Evolutionary conservation across 2,888 invertebrate species (phyloP), one percentile per base, ranked within the genome.

Genomic region (Blera fallax): DNA sequence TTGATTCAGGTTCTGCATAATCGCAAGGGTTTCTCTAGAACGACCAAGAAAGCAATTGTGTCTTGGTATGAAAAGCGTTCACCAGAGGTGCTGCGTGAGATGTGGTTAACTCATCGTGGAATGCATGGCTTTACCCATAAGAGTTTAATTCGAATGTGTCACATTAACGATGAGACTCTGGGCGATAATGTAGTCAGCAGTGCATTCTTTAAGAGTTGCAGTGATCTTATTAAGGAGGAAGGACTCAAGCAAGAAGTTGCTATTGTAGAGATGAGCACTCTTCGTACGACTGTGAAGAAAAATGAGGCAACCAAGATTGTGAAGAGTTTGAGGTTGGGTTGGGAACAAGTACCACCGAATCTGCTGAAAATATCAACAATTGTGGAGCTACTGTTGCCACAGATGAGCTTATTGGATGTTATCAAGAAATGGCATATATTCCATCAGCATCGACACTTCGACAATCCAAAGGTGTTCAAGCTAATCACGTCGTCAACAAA

Each of bases 11-110:
- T 82, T 2, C 7, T 88, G 2, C 27, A 88, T 8, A 70, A 88
- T 0, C 89, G 88, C 8, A 89, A 89, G 11, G 88, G 89, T 0
- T 88, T 91, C 10, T 89, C 89, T 2, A 89, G 89, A 43, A 91
- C 92, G 0, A 87, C 89, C 0, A 90, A 90, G 5, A 91, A 91
- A 70, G 90, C 91, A 2, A 83, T 92, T 5, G 77, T 87, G 0
- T 81, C 88, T 0, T 92, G 92, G 92, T 92, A 92, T 72, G 87
- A 88, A 40, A 48, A 74, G 11, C 88, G 89, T 40, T 43, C 90
- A 0, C 52, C 88, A 0, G 88, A 87, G 0, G 80, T 40, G 0
- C 67, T 91, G 29, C 87, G 89, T 5, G 80, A 89, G 4, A 88
- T 91, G 89, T 90, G 90, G 90, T 72, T 89, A 7, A 34, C 77